phyloP scores from a whole-genome alignment of 2,797 vertebrate genomes.

The Bradypodion pumilum region DNA sequence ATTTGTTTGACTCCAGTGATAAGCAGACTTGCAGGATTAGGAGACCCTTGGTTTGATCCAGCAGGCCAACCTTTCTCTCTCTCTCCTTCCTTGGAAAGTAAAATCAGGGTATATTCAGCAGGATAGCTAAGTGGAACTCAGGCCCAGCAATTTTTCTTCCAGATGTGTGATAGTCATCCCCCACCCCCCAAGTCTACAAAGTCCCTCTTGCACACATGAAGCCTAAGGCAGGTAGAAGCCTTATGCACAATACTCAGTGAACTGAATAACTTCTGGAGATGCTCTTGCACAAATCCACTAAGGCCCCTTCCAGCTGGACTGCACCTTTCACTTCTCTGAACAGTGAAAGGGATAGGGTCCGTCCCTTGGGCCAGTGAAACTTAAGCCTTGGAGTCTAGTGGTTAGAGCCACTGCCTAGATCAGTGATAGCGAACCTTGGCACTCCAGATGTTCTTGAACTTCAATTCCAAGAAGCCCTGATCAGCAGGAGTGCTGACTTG shows the following conservation, averaged over 20 bases:
- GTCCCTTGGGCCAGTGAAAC: too few species aligned
- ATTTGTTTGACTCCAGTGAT: neutral
- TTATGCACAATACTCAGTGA: neutral
- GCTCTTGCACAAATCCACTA: neutral
- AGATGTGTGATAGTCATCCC: too few species aligned
- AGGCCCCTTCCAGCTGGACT: neutral
- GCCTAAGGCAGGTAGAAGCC: neutral
- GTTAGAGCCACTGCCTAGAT: too few species aligned
- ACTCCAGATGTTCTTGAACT: too few species aligned
- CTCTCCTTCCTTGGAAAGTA: neutral
- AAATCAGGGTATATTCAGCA: neutral
- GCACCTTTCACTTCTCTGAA: too few species aligned
- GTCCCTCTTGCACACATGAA: neutral
- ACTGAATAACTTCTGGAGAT: neutral
- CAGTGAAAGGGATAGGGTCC: too few species aligned
- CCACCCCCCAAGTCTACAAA: neutral
- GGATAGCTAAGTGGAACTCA: neutral
- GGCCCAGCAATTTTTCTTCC: neutral
- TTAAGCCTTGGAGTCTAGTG: too few species aligned
- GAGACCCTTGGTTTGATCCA: neutral
- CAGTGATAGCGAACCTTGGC: too few species aligned
- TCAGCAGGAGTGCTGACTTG: too few species aligned
- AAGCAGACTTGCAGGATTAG: neutral
- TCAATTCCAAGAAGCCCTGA: too few species aligned
- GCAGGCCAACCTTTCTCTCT: neutral